Base-by-base conservation (phyloP, 2,113 vertebrate genomes). In the Aphelocoma coerulescens region DNA sequence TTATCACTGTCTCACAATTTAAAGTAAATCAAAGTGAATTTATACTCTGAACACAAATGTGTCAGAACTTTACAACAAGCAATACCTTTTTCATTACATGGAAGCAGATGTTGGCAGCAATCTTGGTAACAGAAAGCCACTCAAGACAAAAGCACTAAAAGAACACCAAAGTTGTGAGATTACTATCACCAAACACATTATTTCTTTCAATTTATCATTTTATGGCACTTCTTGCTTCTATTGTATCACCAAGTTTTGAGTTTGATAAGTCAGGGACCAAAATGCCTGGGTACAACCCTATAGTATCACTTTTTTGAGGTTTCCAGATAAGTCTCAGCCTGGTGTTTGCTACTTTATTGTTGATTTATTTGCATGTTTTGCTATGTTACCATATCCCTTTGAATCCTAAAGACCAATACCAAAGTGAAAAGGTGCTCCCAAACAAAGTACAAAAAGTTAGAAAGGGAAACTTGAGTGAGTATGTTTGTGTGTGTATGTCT, bases 1-100 rank as follows among this genome's bases (percentile, higher is more conserved):
- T 96, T 79, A 89, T 92, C 89, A 88, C 72, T 95, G 85, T 82
- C 87, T 74, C 69, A 63, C 51, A 89, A 72, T 94, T 95, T 85
- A 73, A 91, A 96, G 43, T 78, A 92, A 83, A 84, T 83, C 59
- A 91, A 93, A 92, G 44, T 72, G 72, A 86, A 84, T 91, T 96
- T 94, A 85, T 88, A 91, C 49, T 54, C 74, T 76, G 58, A 92
- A 79, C 33, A 74, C 7, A 65, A 91, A 91, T 61, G 19, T 78
- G 89, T 82, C 87, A 89, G 54, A 88, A 95, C 72, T 89, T 84
- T 52, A 30, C 27, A 77, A 55, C 76, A 92, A 87, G 86, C 48
- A 67, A n/a, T 89, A 94, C 33, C 77, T 95, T 88, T 66, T 91
- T 92, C 85, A 78, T 84, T 84, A 88, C 52, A 65, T 77, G 32